Percentiles rank a stretch among this genome's conserved stretches.
Evolutionary conservation across 2,113 vertebrate species (phyloP).

Genomic region (Sminthopsis crassicaudata): DNA sequence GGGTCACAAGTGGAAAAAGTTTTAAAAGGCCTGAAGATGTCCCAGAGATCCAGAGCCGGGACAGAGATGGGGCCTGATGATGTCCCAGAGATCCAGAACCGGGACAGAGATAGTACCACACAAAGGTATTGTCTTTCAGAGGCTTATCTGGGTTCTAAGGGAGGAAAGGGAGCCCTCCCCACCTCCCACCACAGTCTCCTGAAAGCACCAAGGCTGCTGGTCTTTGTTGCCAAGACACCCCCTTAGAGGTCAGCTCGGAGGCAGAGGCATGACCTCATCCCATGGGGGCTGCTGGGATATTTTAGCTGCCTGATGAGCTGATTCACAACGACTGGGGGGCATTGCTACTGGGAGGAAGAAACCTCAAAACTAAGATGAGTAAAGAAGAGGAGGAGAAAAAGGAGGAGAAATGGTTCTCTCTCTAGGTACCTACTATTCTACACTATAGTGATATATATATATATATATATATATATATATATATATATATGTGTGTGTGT

Average conservation of each 20-base stretch:
- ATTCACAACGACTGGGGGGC: neutral
- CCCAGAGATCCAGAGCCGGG: neutral
- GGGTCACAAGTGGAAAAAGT: no score
- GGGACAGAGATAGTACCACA: no score
- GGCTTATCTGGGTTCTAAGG: neutral
- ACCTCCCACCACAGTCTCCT: no score
- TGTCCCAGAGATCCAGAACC: neutral
- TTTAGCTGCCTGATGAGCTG: neutral
- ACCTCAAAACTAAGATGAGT: neutral
- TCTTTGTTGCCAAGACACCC: neutral
- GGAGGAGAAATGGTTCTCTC: neutral
- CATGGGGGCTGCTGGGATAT: neutral
- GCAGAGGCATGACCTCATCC: neutral
- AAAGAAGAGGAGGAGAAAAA: neutral
- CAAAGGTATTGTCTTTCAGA: neutral
- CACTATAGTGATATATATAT: no score
- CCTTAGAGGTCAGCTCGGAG: no score
- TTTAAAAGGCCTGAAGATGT: no score
- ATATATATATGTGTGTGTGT: no score
- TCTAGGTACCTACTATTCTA: neutral
- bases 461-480: no score
- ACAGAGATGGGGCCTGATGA: no score
- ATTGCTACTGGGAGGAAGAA: neutral
- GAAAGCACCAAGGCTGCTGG: neutral
- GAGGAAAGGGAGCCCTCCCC: neutral